Percentiles rank a stretch among this genome's conserved stretches.
Evolutionary conservation across 2,797 vertebrate species (phyloP).

Genomic region (Tapirus indicus): DNA sequence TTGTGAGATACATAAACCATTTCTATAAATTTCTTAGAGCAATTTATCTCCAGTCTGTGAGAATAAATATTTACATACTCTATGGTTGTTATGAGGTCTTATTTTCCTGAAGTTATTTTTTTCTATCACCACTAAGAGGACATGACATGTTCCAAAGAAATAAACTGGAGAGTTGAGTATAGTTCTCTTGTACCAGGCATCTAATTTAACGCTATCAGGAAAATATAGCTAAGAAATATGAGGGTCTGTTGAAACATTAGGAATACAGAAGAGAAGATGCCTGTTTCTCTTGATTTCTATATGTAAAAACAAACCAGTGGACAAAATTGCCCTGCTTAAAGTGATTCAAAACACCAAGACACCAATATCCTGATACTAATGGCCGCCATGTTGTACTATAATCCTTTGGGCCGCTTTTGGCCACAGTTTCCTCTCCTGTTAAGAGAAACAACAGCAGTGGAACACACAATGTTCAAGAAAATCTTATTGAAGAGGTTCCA

Average conservation of each 20-base stretch:
- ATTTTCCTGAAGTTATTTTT: slow-evolving; percentile 19
- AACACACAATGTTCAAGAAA: not conserved
- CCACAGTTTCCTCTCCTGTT: not conserved
- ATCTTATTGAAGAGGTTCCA: not conserved
- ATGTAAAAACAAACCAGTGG: not conserved
- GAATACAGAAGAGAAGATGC: not conserved
- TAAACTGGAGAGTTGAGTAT: not conserved
- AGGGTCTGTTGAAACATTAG: slow-evolving; percentile 1
- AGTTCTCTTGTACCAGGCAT: not conserved
- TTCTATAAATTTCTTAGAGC: slow-evolving; percentile 56
- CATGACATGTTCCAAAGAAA: not conserved
- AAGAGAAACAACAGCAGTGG: not conserved
- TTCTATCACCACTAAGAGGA: not conserved
- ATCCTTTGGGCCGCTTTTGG: not conserved
- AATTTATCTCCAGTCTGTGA: slow-evolving; percentile 47
- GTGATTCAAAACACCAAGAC: not conserved
- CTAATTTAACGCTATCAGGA: not conserved
- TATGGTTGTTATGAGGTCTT: not conserved
- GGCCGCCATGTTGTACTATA: too few species aligned
- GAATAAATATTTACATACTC: not conserved
- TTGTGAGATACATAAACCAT: slow-evolving; percentile 19
- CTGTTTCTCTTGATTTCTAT: not conserved
- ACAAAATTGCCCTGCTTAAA: not conserved
- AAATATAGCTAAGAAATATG: not conserved
- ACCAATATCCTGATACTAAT: not conserved